Evolutionary conservation across 2,888 invertebrate genomes (phyloP).

Genomic region (Noctuana brunneofusca): DNA sequence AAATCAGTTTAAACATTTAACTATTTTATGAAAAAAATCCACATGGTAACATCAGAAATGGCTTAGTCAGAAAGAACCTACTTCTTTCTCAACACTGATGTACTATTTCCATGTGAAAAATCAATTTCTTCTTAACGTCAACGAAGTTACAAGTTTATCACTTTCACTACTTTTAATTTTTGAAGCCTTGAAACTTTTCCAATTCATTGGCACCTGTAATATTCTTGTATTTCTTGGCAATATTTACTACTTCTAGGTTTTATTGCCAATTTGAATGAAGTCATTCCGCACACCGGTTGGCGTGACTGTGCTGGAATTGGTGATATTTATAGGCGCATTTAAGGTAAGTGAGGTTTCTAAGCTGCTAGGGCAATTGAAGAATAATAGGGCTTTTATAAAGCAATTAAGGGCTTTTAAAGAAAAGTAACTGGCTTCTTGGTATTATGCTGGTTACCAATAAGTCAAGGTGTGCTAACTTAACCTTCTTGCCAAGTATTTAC

Average conservation of each 20-base stretch:
- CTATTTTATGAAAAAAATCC: too few relatives aligned
- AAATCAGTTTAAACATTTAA: too few relatives aligned
- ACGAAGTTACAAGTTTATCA: too few relatives aligned
- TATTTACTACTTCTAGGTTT: neutral
- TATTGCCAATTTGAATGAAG: conserved; percentile 17
- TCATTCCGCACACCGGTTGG: conserved; percentile 19
- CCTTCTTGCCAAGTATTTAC: neutral
- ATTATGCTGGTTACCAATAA: neutral
- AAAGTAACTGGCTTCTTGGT: neutral
- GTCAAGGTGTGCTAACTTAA: neutral
- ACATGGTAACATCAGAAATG: too few relatives aligned
- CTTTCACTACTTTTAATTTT: too few relatives aligned
- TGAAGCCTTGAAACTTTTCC: neutral
- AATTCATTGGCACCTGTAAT: neutral
- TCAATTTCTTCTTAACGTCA: too few relatives aligned
- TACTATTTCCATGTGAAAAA: too few relatives aligned
- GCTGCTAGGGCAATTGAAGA: conserved; percentile 5
- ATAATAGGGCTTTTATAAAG: conserved; percentile 17
- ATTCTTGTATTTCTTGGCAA: neutral
- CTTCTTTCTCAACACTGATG: too few relatives aligned
- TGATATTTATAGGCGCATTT: conserved; percentile 14
- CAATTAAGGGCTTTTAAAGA: conserved; percentile 8
- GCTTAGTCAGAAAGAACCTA: too few relatives aligned
- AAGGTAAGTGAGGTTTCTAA: conserved; percentile 15
- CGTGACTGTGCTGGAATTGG: conserved; percentile 14